Conservation (phyloP, 2,113 vertebrate genomes). For the Oncorhynchus mykiss region DNA sequence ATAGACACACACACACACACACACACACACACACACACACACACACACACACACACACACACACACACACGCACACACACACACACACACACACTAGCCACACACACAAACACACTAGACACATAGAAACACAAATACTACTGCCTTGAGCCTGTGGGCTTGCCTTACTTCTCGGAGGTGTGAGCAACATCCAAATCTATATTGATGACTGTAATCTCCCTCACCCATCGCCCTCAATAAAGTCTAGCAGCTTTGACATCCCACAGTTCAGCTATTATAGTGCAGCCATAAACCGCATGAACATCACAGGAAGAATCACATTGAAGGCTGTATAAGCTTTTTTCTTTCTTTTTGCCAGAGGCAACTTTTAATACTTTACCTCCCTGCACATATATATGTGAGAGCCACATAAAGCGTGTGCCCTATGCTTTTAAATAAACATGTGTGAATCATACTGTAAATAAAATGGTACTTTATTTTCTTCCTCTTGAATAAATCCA, state of each 20-base stretch:
- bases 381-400: background rate
- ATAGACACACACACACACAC: no score
- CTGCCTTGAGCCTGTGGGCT: slow-evolving; percentile 21
- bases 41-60: no score
- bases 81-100: no score
- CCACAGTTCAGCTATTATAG: slow-evolving; percentile 32
- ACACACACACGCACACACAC: no score
- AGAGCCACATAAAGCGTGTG: background rate
- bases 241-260: slow-evolving; percentile 31
- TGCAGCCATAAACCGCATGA: slow-evolving; percentile 24
- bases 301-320: slow-evolving; percentile 19
- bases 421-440: background rate
- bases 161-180: slow-evolving; percentile 18
- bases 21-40: no score
- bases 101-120: background rate
- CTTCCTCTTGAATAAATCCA: background rate
- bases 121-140: slow-evolving; percentile 1
- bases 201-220: slow-evolving; percentile 44
- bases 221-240: slow-evolving; percentile 31
- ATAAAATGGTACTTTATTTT: background rate
- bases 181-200: slow-evolving; percentile 46
- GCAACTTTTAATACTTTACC: slow-evolving; percentile 20
- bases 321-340: background rate
- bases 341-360: background rate
- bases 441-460: background rate